A percentile compares a stretch with the other conserved stretches of the same genome.
Evolutionary conservation across 37 sponge, comb jelly and placozoan species (phyloP).

Genomic region (Beroe forskalii): DNA sequence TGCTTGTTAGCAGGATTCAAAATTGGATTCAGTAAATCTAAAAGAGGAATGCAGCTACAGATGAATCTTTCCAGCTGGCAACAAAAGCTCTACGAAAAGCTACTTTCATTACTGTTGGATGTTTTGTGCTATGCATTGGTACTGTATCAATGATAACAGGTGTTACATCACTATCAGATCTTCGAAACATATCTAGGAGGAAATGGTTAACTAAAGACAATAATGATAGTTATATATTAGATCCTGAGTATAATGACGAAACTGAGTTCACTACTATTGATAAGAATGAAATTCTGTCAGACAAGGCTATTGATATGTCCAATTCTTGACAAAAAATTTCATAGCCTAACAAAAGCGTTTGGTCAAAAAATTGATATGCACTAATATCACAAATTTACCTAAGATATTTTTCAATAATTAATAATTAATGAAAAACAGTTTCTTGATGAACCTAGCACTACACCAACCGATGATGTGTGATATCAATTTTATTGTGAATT

Average conservation of each 20-base stretch:
- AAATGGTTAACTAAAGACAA: neutral
- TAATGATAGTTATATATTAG: too few relatives aligned
- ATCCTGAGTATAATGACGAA: neutral
- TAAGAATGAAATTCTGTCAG: neutral
- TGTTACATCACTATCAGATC: neutral
- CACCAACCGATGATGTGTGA: too few relatives aligned
- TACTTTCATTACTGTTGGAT: slow-evolving; percentile 34
- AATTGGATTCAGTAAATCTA: neutral
- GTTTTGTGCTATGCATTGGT: slow-evolving; percentile 3
- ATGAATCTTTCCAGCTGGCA: neutral
- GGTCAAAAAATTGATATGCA: too few relatives aligned
- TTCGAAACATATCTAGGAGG: slow-evolving; percentile 23
- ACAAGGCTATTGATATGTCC: neutral
- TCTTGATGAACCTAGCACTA: too few relatives aligned
- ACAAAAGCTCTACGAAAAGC: slow-evolving; percentile 21
- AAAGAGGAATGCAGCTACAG: neutral
- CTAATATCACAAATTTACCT: too few relatives aligned
- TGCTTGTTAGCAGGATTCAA: slow-evolving; percentile 29
- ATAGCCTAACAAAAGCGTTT: too few relatives aligned
- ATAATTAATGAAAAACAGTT: too few relatives aligned
- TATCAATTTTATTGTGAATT: too few relatives aligned
- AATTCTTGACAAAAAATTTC: too few relatives aligned
- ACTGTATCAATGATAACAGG: neutral
- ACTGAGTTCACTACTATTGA: neutral
- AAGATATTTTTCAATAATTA: too few relatives aligned